A percentile compares a stretch with the other conserved stretches of the same genome.
Evolutionary conservation across 2,797 vertebrate genomes (phyloP).

Genomic region (Sphenodon punctatus): DNA sequence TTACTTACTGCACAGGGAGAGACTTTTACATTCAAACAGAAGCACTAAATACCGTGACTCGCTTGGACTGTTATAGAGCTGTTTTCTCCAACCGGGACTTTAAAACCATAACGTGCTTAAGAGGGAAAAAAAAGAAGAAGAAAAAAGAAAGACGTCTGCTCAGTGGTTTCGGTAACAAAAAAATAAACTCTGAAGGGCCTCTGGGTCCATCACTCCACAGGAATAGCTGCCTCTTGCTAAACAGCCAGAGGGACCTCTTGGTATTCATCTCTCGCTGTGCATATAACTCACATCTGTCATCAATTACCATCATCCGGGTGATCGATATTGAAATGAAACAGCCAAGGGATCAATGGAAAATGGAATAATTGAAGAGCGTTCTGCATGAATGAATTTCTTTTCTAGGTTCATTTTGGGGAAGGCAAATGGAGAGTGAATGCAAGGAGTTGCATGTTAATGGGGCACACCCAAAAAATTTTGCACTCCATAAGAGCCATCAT

Average conservation of each 20-base stretch:
- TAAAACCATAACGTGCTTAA: too few relatives aligned
- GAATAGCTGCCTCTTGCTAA: background rate
- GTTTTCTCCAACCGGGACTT: background rate
- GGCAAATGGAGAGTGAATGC: accelerated
- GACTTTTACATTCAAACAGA: background rate
- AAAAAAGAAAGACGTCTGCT: too few relatives aligned
- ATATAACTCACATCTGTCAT: background rate
- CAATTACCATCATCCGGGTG: slow-evolving; percentile 3
- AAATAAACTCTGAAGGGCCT: too few relatives aligned
- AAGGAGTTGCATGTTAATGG: background rate
- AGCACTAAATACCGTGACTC: background rate
- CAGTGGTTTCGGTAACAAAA: too few relatives aligned
- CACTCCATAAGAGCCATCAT: background rate
- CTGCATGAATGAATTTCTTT: slow-evolving; percentile 1
- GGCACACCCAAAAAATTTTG: background rate
- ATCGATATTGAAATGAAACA: slow-evolving; percentile 57
- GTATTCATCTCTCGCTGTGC: slow-evolving; percentile 3
- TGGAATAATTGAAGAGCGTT: background rate
- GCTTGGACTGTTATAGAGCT: background rate
- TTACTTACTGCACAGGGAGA: background rate
- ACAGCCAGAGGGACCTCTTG: background rate
- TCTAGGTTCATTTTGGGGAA: background rate
- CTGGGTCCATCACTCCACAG: background rate
- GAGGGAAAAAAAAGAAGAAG: too few relatives aligned
- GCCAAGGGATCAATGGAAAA: background rate